These are phyloP conservation scores for Enteromius argenteus DNA, from an alignment of 2,797 vertebrate species.

Conservation along the genomic window DNA sequence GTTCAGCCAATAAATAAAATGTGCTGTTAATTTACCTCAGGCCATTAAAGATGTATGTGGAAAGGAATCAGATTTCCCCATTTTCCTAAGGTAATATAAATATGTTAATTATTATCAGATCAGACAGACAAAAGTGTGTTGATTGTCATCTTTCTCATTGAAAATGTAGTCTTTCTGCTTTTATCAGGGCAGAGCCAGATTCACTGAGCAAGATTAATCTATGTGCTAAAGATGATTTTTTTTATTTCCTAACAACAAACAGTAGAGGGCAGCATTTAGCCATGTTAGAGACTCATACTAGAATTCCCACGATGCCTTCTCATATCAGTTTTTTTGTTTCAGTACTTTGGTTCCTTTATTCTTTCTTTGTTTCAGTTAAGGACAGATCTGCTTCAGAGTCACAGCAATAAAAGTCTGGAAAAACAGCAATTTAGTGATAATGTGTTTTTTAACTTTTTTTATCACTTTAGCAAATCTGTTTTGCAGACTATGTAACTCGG, in stretches of 20 bases:
- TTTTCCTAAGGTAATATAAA: too few relatives aligned
- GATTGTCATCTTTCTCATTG: too few relatives aligned
- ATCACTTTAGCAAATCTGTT: slow-evolving; percentile 13
- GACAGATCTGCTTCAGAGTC: background rate
- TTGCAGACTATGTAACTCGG: background rate
- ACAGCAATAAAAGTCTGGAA: background rate
- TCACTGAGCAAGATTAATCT: background rate
- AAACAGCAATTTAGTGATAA: background rate
- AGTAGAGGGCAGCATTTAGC: slow-evolving; percentile 76
- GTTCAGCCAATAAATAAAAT: background rate
- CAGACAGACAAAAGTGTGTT: too few relatives aligned
- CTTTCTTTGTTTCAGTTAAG: background rate
- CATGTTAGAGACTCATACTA: slow-evolving; percentile 61
- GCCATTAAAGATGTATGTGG: too few relatives aligned
- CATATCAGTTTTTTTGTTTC: background rate
- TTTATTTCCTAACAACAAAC: slow-evolving; percentile 33
- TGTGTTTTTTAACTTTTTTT: background rate
- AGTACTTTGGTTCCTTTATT: background rate
- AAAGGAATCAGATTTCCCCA: too few relatives aligned
- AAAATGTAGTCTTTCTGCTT: background rate
- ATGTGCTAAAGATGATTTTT: background rate
- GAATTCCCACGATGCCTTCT: background rate
- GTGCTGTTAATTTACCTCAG: background rate
- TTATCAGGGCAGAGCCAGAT: background rate
- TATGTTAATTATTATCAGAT: too few relatives aligned